Base-by-base conservation (phyloP, 2,888 invertebrate species). In the Sialis fuliginosa region DNA sequence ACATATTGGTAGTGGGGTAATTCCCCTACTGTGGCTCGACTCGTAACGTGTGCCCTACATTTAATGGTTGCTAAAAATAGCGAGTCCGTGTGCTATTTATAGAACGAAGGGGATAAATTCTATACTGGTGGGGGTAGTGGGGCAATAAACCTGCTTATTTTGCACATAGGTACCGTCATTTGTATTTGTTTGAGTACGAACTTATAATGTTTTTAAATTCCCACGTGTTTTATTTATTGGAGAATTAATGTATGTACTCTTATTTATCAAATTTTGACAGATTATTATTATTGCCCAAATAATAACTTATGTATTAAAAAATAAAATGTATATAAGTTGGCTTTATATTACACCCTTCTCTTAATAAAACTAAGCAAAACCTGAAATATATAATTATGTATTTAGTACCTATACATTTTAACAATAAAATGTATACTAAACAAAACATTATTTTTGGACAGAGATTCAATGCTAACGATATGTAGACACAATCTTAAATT, bases 71-170 rank as follows among this genome's bases (percentile, higher is more conserved):
- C 66, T 65, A 66, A 65, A 65, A 64, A 65, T 66, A 65, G 61
- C 60, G 52, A 57, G 64, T 58, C 63, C 65, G 60, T 63, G 62
- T 59, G 62, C 65, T 65, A 66, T 64, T 65, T 65, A 65, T 66
- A 66, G 65, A 58, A 56, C 58, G 54, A 55, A 58, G 58, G 57
- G 60, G 59, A 55, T 47, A 47, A 42, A 37, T 22, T 22, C 22
- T 22, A 22, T 22, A 22, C 22, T 22, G 22, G 22, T 22, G 22
- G 22, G 22, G 30, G 31, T 31, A 31, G 22, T 30, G 42, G 42
- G 42, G 42, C 42, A 42, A 42, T 42, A 42, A 32, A 30, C 42
- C 32, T 31, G 31, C 31, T 32, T 13, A 35, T 35, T n/a, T 35
- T 35, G 13, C 13, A 13, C 39, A 39, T 39, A 39, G 10, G n/a